phyloP scores from a whole-genome alignment of 2,113 vertebrate species.

The Trachemys scripta region DNA sequence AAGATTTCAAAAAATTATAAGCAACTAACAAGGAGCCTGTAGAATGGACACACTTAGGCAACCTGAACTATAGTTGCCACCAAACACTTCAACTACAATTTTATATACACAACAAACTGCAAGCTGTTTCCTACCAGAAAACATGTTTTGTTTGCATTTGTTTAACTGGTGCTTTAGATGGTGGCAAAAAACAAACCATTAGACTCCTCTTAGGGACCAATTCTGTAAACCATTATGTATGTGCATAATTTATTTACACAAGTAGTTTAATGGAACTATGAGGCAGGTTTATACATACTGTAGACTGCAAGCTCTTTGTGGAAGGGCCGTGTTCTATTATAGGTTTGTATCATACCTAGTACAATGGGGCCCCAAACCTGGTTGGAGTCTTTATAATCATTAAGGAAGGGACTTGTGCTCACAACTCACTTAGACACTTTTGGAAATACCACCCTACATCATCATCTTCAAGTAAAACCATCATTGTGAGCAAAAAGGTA shows the following conservation, averaged over 20 bases:
- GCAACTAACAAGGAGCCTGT: neutral
- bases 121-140: fast-evolving
- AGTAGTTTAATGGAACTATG: neutral
- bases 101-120: neutral
- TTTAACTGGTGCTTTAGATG: neutral
- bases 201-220: neutral
- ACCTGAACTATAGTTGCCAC: neutral
- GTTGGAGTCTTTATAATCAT: neutral
- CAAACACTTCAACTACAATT: neutral
- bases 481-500: neutral
- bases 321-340: fast-evolving
- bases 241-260: neutral
- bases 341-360: neutral
- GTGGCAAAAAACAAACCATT: fast-evolving
- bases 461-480: neutral
- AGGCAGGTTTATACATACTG: neutral
- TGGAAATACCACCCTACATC: neutral
- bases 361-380: too few relatives aligned
- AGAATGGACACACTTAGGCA: neutral
- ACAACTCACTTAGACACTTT: neutral
- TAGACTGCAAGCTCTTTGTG: neutral
- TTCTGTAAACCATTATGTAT: neutral
- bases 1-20: neutral
- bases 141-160: fast-evolving
- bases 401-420: neutral